These are phyloP conservation scores for Mesorhabditis belari DNA, from an alignment of 2,888 invertebrate genomes.

Conservation along the genomic window DNA sequence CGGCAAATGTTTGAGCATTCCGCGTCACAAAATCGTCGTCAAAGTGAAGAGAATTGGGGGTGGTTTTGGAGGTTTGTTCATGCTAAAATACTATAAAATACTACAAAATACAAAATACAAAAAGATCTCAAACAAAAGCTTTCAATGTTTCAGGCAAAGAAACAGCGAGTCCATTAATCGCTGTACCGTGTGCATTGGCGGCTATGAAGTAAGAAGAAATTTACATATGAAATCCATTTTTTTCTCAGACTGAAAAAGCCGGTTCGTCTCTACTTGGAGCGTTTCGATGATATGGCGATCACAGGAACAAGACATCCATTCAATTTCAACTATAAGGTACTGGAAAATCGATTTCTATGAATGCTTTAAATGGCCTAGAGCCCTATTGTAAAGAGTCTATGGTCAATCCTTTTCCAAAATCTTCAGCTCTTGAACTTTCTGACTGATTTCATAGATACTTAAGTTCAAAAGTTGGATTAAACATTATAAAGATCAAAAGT, in stretches of 20 bases:
- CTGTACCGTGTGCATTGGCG: conserved; percentile 72
- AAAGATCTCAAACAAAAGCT: no score
- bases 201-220: conserved; percentile 63
- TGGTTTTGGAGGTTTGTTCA: conserved; percentile 92
- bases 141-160: no score
- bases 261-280: conserved; percentile 78
- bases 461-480: not conserved
- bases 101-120: no score
- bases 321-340: conserved; percentile 72
- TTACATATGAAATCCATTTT: not conserved
- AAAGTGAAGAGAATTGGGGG: conserved; percentile 83
- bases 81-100: no score
- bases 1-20: conserved; percentile 68
- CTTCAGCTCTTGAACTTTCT: no score
- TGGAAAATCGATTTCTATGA: not conserved
- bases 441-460: no score
- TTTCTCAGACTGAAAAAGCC: conserved; percentile 67
- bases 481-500: not conserved
- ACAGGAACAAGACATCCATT: conserved; percentile 86
- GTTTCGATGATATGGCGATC: conserved; percentile 87
- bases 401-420: no score
- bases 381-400: no score
- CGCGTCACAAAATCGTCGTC: conserved; percentile 67
- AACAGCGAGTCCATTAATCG: conserved; percentile 65
- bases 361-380: no score